Base-by-base conservation (phyloP, 2,797 vertebrate species). In the Pseudochirops corinnae region DNA sequence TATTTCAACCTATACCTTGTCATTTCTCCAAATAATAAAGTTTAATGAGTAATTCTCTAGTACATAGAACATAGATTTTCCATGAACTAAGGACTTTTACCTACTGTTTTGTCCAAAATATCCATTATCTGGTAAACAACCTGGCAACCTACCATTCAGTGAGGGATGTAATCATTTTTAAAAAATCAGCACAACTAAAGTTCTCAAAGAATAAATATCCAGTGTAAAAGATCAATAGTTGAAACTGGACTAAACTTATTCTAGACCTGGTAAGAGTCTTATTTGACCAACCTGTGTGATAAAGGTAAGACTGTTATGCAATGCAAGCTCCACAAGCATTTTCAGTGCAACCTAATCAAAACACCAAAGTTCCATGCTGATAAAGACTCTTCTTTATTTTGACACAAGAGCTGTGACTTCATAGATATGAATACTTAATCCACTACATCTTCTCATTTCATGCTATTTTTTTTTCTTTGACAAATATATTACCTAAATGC, bases 351-450 rank as follows among this genome's bases (percentile, higher is more conserved):
- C 24, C 13, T 94, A 56, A 33, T 82, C 57, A 91, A 55, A 92
- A 93, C 7, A 39, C 4, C 31, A 90, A 29, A 28, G 0, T 46
- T 92, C 9, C 55, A 57, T 57, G 5, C 13, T n/a, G 14, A 93
- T 62, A 92, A 94, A 95, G 55, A 2, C 91, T 96, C 26, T 93
- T 10, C 31, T 21, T 39, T 39, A 9, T n/a, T 67, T 67, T 67
- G 26, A 18, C 14, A 39, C 9, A 26, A 14, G 67, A 74, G 5
- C 4, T 74, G n/a, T n/a, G 5, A 74, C 10, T 39, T 39, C 67
- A 74, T 16, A 74, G 10, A 0, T 4, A 33, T 16, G 7, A 67
- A 67, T n/a, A 67, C 12, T 67, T n/a, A 14, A n/a, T 67, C 13
- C 4, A 18, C 58, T 62, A 13, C 31, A 29, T 1, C 58, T 67